These are phyloP conservation scores for Protobothrops flavoviridis DNA, from an alignment of 2,113 vertebrate genomes.

Conservation along the genomic window DNA sequence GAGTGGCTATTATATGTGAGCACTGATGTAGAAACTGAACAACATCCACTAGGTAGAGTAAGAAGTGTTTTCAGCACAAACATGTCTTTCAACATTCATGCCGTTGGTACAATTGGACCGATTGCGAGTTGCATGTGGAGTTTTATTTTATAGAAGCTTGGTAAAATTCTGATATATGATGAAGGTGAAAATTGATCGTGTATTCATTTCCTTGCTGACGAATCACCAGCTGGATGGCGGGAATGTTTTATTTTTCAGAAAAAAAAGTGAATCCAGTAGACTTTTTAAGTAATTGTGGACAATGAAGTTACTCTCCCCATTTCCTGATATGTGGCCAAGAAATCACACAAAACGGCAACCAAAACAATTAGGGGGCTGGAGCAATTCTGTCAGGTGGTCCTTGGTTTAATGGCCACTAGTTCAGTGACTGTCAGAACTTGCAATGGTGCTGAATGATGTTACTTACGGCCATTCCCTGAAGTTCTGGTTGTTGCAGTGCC, in stretches of 20 bases:
- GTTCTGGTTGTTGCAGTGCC: not conserved
- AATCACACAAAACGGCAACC: not conserved
- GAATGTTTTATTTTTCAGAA: not conserved
- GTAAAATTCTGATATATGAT: not conserved
- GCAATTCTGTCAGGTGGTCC: not conserved
- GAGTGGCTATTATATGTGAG: constrained; percentile 5
- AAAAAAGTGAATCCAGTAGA: not conserved
- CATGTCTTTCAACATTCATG: not conserved
- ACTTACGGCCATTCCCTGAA: not conserved
- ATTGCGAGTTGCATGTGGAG: not conserved
- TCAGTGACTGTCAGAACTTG: not conserved
- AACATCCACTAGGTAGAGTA: not conserved
- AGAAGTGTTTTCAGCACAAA: not conserved
- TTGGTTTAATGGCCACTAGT: not conserved
- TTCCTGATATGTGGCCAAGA: not conserved
- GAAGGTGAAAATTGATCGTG: not conserved
- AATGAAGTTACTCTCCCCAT: not conserved
- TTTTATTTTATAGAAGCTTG: not conserved
- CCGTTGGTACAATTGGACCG: not conserved
- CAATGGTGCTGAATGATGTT: not conserved
- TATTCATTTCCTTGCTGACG: not conserved
- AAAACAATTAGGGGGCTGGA: not conserved
- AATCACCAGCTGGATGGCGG: not conserved
- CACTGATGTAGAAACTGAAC: constrained; percentile 16
- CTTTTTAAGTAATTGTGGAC: not conserved